Evolutionary conservation across 2,888 invertebrate species (phyloP).

Genomic region (Eledona agricola): DNA sequence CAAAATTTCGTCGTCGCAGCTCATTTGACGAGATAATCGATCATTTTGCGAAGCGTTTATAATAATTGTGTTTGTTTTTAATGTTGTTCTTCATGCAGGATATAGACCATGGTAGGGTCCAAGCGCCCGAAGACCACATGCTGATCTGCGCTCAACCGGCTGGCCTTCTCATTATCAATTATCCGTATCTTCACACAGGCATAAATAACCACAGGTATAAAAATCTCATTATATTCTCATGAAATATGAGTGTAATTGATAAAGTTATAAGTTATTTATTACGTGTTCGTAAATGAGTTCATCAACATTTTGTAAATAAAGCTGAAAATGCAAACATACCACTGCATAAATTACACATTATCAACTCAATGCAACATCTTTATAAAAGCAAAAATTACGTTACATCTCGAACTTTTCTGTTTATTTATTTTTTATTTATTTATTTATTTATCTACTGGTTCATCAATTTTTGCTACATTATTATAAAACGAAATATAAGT

Average conservation of each 20-base stretch:
- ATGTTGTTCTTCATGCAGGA: constrained; percentile 37
- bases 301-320: constrained; percentile 39
- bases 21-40: constrained; percentile 39
- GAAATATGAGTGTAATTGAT: constrained; percentile 58
- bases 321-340: constrained; percentile 26
- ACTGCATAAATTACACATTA: constrained; percentile 19
- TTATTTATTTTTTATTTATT: not conserved
- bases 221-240: constrained; percentile 57
- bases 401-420: too few relatives aligned
- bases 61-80: constrained; percentile 42
- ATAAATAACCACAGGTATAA: constrained; percentile 57
- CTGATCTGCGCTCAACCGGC: constrained; percentile 42
- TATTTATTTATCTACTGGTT: not conserved
- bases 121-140: constrained; percentile 41
- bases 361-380: not conserved
- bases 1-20: constrained; percentile 15
- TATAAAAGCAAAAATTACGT: too few relatives aligned
- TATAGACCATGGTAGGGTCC: constrained; percentile 38
- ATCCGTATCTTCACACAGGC: constrained; percentile 57
- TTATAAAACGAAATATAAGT: too few relatives aligned
- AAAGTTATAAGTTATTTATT: constrained; percentile 46
- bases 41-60: constrained; percentile 38
- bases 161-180: constrained; percentile 56
- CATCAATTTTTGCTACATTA: constrained; percentile 10
- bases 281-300: constrained; percentile 37